Conservation (phyloP, 2,113 vertebrate genomes). For the Triplophysa tibetana region DNA sequence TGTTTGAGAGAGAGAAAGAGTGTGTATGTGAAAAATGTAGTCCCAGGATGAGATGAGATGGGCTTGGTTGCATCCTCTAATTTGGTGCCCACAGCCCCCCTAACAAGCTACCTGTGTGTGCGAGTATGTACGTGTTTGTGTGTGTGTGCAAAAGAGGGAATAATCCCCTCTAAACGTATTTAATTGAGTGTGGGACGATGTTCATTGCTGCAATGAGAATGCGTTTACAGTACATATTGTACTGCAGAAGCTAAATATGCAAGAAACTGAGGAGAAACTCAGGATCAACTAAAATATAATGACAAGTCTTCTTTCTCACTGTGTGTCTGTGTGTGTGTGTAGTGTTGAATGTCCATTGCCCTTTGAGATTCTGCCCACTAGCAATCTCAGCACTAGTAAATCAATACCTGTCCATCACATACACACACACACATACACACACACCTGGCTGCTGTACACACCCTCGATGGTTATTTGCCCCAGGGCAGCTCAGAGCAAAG, state of each 20-base stretch:
- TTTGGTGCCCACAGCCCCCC: conserved; percentile 27
- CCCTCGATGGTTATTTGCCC: conserved; percentile 52
- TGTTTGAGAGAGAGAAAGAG: too few species aligned
- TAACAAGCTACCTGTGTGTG: conserved; percentile 44
- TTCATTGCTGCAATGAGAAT: conserved; percentile 19
- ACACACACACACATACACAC: conserved; percentile 39
- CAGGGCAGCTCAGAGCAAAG: conserved; percentile 50
- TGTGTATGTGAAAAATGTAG: conserved; percentile 19
- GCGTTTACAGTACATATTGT: conserved; percentile 7
- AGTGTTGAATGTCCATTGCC: conserved; percentile 40
- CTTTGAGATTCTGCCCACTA: conserved; percentile 43
- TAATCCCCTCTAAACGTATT: conserved; percentile 33
- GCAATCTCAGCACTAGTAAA: conserved; percentile 47
- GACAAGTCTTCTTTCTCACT: not conserved
- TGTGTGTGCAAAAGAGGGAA: not conserved
- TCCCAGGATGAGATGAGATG: conserved; percentile 38
- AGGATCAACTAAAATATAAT: conserved; percentile 12
- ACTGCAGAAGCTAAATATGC: not conserved
- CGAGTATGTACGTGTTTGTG: not conserved
- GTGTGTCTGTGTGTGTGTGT: conserved; percentile 36
- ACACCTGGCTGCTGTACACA: conserved; percentile 52
- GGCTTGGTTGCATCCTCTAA: conserved; percentile 38
- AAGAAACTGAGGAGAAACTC: not conserved
- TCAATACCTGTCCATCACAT: conserved; percentile 53
- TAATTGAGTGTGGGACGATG: conserved; percentile 22